Conservation (phyloP, 2,888 invertebrate genomes). For the Pristionchus entomophagus region DNA sequence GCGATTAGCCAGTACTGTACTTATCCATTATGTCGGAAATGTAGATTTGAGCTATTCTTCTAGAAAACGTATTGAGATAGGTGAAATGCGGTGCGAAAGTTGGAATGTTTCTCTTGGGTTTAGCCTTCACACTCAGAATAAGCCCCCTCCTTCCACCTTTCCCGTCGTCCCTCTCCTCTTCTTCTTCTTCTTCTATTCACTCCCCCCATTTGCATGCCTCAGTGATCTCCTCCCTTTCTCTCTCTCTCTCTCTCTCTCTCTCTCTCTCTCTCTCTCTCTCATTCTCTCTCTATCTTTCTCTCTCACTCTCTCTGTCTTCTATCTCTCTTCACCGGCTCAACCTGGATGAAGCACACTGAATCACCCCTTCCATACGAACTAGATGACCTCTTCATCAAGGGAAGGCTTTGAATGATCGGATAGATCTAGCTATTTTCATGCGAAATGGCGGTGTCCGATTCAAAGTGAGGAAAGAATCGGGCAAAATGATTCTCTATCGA, state of each 20-base stretch:
- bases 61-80: no score
- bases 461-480: no score
- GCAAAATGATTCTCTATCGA: no score
- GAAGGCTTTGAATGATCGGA: no score
- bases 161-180: not conserved
- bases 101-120: not conserved
- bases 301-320: not conserved
- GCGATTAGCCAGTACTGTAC: no score
- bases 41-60: no score
- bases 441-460: no score
- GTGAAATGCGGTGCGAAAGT: no score
- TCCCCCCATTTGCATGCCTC: slow-evolving; percentile 40
- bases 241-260: no score
- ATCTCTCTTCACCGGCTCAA: not conserved
- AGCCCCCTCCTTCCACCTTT: slow-evolving; percentile 24
- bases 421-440: no score
- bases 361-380: not conserved
- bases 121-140: slow-evolving; percentile 33
- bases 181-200: slow-evolving; percentile 36
- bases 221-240: slow-evolving; percentile 24
- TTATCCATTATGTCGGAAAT: no score
- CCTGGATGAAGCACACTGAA: slow-evolving; percentile 20
- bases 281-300: slow-evolving; percentile 9
- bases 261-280: slow-evolving; percentile 2
- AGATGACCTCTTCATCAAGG: not conserved